Base-by-base conservation (phyloP, 2,113 vertebrate species). In the Uria lomvia region DNA sequence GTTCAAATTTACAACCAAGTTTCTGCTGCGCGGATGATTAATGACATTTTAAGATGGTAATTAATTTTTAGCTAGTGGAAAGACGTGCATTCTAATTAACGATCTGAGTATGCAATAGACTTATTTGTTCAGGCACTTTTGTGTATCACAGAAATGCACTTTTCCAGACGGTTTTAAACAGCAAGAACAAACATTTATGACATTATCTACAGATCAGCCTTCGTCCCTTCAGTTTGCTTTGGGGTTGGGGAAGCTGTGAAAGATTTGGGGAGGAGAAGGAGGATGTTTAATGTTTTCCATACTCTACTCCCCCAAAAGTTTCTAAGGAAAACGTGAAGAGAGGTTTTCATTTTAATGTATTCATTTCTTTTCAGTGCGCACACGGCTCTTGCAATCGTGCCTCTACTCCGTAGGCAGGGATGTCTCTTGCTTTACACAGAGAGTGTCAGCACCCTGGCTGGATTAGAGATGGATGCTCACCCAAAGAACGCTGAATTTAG, bases 1-100 rank as follows among this genome's bases (percentile, higher is more conserved):
- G 83, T 79, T 72, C 95, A 97, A 75, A 96, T 97, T 92, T 95
- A 95, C 89, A 87, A 96, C 74, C 91, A 95, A 77, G 79, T 96
- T 95, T 97, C 96, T 96, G 74, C 85, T 95, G 78, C 0, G 3
- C 40, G n/a, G 8, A 90, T 97, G 96, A 98, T 98, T 98, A 97
- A 97, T 96, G 92, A 74, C 88, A 96, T 96, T 97, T 97, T 97
- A 97, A 96, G 96, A 92, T 67, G 90, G 94, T 97, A 98, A 98
- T 98, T 98, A 98, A 96, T 96, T 97, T 97, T 97, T 90, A 96
- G 90, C 95, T 96, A 66, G 79, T 63, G 38, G 82, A 95, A 94
- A 98, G 92, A 91, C 56, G 43, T 76, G 72, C 93, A 92, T 97
- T 96, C 90, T 97, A 97, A 98, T 98, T 97, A 98, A 97, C 79